A percentile compares a stretch with the other conserved stretches of the same genome.
Conservation (phyloP, 2,888 invertebrate species). For the Orthonychiurus folsomi region DNA sequence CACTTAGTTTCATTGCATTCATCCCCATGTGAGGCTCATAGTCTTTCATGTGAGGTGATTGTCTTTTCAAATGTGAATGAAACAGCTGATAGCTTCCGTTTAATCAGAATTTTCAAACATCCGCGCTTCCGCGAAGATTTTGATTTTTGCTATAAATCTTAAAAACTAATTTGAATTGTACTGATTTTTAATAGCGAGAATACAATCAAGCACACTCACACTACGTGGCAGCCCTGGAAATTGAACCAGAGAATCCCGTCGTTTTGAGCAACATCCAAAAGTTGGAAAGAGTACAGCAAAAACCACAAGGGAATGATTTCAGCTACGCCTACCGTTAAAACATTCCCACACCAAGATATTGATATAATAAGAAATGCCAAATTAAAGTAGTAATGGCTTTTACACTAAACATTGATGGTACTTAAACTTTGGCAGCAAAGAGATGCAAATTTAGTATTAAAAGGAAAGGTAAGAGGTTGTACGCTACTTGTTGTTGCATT, state of each 20-base stretch:
- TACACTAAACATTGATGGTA: not conserved
- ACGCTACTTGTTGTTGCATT: too few relatives aligned
- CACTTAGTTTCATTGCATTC: not conserved
- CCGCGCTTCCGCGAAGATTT: too few relatives aligned
- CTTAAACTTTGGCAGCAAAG: too few relatives aligned
- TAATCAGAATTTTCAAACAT: not conserved
- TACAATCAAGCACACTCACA: slow-evolving; percentile 30
- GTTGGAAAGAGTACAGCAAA: slow-evolving; percentile 21
- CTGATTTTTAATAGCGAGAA: slow-evolving; percentile 23
- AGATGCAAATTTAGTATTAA: too few relatives aligned
- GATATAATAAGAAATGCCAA: too few relatives aligned
- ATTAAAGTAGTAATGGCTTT: too few relatives aligned
- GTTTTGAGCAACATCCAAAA: slow-evolving; percentile 31
- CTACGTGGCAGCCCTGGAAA: slow-evolving; percentile 29
- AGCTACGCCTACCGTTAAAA: not conserved
- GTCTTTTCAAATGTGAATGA: not conserved
- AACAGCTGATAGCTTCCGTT: not conserved
- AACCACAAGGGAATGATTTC: not conserved
- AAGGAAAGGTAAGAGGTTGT: too few relatives aligned
- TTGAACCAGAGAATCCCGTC: slow-evolving; percentile 32
- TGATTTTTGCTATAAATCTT: too few relatives aligned
- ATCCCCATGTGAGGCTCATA: not conserved
- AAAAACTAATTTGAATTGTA: too few relatives aligned
- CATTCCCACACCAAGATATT: not conserved
- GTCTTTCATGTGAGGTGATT: not conserved